phyloP scores from a whole-genome alignment of 2,113 vertebrate species.

The Benitochromis conjunctus region DNA sequence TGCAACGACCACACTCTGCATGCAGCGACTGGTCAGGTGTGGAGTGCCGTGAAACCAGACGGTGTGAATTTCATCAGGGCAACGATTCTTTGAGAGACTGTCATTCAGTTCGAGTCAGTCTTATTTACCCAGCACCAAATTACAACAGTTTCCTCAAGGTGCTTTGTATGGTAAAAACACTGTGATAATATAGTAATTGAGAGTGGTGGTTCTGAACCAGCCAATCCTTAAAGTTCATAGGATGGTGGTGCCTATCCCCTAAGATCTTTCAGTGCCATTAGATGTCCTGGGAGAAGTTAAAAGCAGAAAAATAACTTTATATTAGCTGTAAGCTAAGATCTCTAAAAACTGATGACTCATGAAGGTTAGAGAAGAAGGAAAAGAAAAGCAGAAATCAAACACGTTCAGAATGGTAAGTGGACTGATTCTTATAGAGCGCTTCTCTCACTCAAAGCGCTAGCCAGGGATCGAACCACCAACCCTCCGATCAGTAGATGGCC shows the following conservation, averaged over 20 bases:
- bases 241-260: background rate
- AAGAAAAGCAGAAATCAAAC: background rate
- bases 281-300: background rate
- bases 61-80: background rate
- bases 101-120: background rate
- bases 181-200: background rate
- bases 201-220: background rate
- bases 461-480: too few relatives aligned
- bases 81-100: background rate
- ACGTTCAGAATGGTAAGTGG: too few relatives aligned
- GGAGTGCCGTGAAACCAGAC: background rate
- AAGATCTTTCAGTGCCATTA: background rate
- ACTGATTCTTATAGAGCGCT: too few relatives aligned
- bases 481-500: too few relatives aligned
- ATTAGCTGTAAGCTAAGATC: background rate
- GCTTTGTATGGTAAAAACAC: background rate
- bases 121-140: background rate
- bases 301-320: background rate
- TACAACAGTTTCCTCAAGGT: background rate
- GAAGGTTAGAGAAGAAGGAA: too few relatives aligned
- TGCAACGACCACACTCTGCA: rapidly evolving
- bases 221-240: background rate
- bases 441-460: too few relatives aligned
- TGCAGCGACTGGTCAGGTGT: background rate
- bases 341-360: background rate